Evolutionary conservation across 64 coral and sea anemone genomes (phyloP), one percentile per base, ranked within the genome.

Genomic region (Montipora capricornis): DNA sequence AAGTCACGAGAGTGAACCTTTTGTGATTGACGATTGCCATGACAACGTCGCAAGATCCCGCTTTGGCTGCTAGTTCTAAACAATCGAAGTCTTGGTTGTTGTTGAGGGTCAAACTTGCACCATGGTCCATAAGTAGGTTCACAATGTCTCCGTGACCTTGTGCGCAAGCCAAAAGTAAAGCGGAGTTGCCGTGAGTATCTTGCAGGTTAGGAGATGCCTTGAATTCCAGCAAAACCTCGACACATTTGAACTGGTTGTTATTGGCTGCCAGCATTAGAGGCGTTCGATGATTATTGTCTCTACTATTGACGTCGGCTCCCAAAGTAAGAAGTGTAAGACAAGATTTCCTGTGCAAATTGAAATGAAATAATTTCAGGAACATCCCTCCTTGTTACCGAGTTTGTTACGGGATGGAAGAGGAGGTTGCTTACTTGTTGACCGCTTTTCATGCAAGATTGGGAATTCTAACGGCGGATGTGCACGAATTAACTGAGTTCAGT

Each of bases 221-320:
- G 91, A 75, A 80, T 12, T 93, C 57, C 2, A 93, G 91, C 5
- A 96, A 68, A 60, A 53, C 24, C 14, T 78, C n/a, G 0, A 74
- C 90, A 73, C 91, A 93, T 87, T 96, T 93, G 9, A 12, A 5
- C 29, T 80, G 49, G 61, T 92, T 76, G 60, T 52, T 84, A 12
- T 87, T 90, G 6, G 91, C 66, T 45, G 95, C 91, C 47, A 48
- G 87, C 91, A 96, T 96, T 4, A 96, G 51, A 11, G 95, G 91
- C 79, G 95, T 93, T 50, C 91, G 79, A 62, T 79, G 74, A 73
- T 93, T 96, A 74, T 87, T 96, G 68, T 96, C 95, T 20, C 73
- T 89, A 46, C 79, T 87, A 47, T 93, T 85, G n/a, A 90, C 55
- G 20, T 96, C 91, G 5, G 95, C 95, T 20, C 91, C 95, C 73